Evolutionary conservation across 2,888 invertebrate genomes (phyloP).

Genomic region (Caenorhabditis sp.): DNA sequence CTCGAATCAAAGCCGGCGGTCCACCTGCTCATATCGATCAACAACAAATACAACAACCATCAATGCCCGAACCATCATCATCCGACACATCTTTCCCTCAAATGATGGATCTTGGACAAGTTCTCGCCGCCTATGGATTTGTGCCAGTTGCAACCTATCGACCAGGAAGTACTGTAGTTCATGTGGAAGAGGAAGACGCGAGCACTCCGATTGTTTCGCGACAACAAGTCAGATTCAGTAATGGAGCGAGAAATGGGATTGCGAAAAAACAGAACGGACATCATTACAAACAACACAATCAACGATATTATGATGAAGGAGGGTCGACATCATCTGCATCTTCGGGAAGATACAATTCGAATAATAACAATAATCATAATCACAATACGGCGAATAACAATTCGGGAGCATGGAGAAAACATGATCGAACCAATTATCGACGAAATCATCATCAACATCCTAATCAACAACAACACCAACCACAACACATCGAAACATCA

Average conservation of each 20-base stretch:
- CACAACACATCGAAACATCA: slow-evolving; percentile 9
- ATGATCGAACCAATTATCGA: not conserved
- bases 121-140: slow-evolving; percentile 56
- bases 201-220: not conserved
- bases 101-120: slow-evolving; percentile 40
- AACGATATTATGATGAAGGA: slow-evolving; percentile 6
- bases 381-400: not conserved
- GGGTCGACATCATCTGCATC: not conserved
- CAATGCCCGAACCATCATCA: not conserved
- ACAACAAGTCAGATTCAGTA: not conserved
- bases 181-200: not conserved
- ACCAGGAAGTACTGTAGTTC: slow-evolving; percentile 20
- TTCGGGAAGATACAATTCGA: not conserved
- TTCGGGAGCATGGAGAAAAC: not conserved
- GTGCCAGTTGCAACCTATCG: slow-evolving; percentile 59
- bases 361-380: not conserved
- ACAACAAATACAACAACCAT: slow-evolving; percentile 1
- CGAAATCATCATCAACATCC: not conserved
- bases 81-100: slow-evolving; percentile 6
- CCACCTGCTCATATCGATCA: slow-evolving; percentile 39
- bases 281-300: not conserved
- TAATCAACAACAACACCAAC: not conserved
- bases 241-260: slow-evolving; percentile 6
- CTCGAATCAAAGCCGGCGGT: slow-evolving; percentile 65
- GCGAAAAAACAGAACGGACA: not conserved